These are phyloP conservation scores for Macaca nemestrina DNA, from an alignment of 2,113 vertebrate species.

Conservation along the genomic window DNA sequence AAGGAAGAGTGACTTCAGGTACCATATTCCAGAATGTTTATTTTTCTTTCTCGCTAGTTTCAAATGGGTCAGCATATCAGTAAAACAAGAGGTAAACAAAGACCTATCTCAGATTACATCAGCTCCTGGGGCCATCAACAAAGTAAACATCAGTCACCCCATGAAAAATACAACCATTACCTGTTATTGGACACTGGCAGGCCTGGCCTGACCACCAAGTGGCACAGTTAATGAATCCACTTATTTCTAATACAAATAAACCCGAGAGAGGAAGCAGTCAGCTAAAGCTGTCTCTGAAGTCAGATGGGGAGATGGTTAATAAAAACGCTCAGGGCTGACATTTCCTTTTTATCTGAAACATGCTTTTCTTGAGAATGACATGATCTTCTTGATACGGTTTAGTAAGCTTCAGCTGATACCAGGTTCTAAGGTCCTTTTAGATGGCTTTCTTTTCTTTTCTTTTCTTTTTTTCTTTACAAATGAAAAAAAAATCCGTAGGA, in stretches of 20 bases:
- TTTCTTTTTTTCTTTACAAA: background rate
- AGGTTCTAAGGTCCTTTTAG: conserved; percentile 67
- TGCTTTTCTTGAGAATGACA: conserved; percentile 74
- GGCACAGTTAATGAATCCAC: conserved; percentile 87
- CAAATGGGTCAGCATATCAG: conserved; percentile 81
- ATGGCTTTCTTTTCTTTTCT: conserved; percentile 46
- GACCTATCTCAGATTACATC: conserved; percentile 83
- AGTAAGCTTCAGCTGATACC: conserved; percentile 60
- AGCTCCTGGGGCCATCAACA: conserved; percentile 81
- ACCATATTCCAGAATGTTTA: conserved; percentile 78
- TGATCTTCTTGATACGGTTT: conserved; percentile 67
- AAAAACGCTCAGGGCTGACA: conserved; percentile 78
- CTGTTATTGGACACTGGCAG: conserved; percentile 85
- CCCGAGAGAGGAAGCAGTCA: conserved; percentile 91
- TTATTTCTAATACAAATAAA: conserved; percentile 97
- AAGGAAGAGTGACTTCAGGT: conserved; percentile 80
- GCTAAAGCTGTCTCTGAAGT: conserved; percentile 79
- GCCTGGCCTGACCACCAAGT: conserved; percentile 83
- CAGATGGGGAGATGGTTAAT: conserved; percentile 70
- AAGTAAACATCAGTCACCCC: conserved; percentile 85
- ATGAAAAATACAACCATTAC: conserved; percentile 84
- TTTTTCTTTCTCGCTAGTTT: conserved; percentile 84
- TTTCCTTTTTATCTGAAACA: conserved; percentile 84
- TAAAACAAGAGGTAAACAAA: conserved; percentile 83
- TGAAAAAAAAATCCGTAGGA: background rate